Conservation (phyloP, 2,797 vertebrate genomes). For the Bradypodion ventrale region DNA sequence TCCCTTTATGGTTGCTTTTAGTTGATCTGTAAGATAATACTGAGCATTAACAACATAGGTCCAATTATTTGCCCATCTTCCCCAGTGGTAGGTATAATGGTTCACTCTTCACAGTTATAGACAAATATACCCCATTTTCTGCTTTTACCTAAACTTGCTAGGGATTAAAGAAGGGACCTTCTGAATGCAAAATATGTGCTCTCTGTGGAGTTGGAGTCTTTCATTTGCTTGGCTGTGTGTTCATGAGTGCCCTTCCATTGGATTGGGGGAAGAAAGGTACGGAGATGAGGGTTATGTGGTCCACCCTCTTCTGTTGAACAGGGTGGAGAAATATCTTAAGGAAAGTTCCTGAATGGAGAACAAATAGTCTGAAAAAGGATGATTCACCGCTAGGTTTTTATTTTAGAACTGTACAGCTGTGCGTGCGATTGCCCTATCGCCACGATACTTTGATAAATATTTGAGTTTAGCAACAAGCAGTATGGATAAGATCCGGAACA, state of each 20-base stretch:
- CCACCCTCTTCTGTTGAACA: not conserved
- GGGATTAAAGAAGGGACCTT: not conserved
- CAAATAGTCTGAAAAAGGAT: not conserved
- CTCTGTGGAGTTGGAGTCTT: not conserved
- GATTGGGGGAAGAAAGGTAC: not conserved
- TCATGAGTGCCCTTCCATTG: not conserved
- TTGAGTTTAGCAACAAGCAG: not conserved
- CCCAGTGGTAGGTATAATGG: not conserved
- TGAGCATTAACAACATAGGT: not conserved
- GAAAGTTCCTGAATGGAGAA: not conserved
- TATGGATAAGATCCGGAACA: constrained; percentile 20
- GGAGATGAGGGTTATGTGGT: not conserved
- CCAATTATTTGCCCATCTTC: not conserved
- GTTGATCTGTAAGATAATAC: constrained; percentile 23
- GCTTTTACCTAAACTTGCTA: not conserved
- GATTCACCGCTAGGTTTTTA: not conserved
- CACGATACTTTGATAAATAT: constrained; percentile 10
- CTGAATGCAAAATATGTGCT: not conserved
- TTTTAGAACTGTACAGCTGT: not conserved
- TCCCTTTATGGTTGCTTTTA: constrained; percentile 39
- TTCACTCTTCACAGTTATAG: not conserved
- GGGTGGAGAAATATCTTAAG: not conserved
- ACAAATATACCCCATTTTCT: not conserved
- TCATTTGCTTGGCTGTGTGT: not conserved
- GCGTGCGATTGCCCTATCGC: not conserved